phyloP scores from a whole-genome alignment of 2,113 vertebrate species.

The Cyanocitta stelleri region DNA sequence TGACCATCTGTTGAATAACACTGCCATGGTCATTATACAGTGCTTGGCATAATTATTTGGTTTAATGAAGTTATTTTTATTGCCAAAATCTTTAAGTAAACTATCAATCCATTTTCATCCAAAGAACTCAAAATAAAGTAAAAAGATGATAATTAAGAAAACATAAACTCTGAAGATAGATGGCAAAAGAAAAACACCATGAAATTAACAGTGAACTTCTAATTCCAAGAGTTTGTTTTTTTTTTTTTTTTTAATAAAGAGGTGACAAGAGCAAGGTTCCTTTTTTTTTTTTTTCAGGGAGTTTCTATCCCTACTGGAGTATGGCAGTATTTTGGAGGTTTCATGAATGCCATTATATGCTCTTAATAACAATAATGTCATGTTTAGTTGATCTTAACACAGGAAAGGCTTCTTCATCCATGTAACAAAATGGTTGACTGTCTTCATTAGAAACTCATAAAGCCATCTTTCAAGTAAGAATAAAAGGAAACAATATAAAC shows the following conservation, averaged over 20 bases:
- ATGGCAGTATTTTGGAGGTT: background rate
- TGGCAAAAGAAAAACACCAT: background rate
- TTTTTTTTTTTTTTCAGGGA: background rate
- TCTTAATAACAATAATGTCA: background rate
- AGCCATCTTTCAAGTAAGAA: background rate
- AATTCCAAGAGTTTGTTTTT: background rate
- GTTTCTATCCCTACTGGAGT: background rate
- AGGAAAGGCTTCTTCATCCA: background rate
- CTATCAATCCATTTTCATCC: background rate
- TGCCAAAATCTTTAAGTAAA: constrained; percentile 32
- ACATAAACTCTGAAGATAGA: background rate
- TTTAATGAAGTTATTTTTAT: background rate
- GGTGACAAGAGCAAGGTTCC: background rate
- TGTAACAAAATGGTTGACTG: background rate
- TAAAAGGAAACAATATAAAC: background rate
- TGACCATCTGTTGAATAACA: constrained; percentile 51
- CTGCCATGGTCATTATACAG: constrained; percentile 3
- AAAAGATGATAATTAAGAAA: constrained; percentile 2
- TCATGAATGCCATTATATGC: background rate
- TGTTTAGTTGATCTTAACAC: background rate
- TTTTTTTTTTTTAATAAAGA: background rate
- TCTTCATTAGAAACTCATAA: background rate
- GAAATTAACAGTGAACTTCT: background rate
- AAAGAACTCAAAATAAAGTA: background rate
- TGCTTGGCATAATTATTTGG: background rate